Evolutionary conservation across 2,113 vertebrate genomes (phyloP).

Genomic region (Oplegnathus fasciatus): DNA sequence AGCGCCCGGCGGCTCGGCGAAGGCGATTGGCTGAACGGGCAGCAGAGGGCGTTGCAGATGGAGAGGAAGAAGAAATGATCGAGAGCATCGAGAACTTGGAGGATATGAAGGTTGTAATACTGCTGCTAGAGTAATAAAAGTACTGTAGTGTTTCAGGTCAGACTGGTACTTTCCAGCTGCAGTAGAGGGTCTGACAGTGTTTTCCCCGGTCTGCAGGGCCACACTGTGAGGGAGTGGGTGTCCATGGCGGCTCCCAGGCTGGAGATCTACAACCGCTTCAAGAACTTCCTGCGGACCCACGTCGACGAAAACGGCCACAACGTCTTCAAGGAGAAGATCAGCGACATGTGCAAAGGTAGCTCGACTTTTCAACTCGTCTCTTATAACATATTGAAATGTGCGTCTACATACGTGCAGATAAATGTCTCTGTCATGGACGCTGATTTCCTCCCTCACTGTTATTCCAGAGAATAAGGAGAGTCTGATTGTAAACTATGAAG

Average conservation of each 20-base stretch:
- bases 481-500: constrained; percentile 96
- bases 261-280: constrained; percentile 99
- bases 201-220: constrained; percentile 80
- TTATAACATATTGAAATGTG: background rate
- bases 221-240: constrained; percentile 97
- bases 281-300: constrained; percentile 96
- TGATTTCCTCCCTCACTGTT: background rate
- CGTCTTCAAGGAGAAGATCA: constrained; percentile 98
- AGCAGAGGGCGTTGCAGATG: constrained; percentile 88
- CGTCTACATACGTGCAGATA: background rate
- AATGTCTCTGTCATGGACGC: too few species aligned
- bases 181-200: background rate
- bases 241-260: constrained; percentile 95
- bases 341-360: constrained; percentile 98
- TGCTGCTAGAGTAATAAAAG: background rate
- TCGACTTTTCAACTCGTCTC: accelerated
- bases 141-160: background rate
- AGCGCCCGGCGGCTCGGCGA: constrained; percentile 88
- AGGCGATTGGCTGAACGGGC: constrained; percentile 91
- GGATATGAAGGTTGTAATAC: constrained; percentile 89
- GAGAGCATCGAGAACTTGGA: constrained; percentile 99
- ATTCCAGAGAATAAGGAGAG: constrained; percentile 95
- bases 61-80: constrained; percentile 96
- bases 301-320: constrained; percentile 97
- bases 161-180: background rate